Conservation (phyloP, 1,140 invertebrate genomes). For the Hyles euphorbiae region DNA sequence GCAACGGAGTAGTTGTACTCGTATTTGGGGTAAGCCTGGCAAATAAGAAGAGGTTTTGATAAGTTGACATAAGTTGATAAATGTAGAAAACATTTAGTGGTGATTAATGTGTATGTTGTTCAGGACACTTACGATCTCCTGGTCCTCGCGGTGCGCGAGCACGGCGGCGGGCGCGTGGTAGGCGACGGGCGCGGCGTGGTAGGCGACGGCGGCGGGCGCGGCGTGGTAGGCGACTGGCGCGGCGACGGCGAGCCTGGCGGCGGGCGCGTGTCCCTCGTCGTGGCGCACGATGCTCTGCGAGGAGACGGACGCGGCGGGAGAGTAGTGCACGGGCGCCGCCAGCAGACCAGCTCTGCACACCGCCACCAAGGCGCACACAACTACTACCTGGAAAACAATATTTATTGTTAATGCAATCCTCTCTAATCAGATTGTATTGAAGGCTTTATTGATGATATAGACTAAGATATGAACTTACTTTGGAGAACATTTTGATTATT, state of each 20-base stretch:
- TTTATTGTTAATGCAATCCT: not conserved
- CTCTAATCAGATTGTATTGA: not conserved
- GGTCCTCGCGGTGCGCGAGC: slow-evolving; percentile 8
- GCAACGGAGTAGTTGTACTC: slow-evolving; percentile 66
- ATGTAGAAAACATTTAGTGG: too few species aligned
- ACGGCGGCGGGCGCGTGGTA: too few species aligned
- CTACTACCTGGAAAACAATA: slow-evolving; percentile 33
- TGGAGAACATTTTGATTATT: slow-evolving; percentile 27
- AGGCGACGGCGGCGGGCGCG: too few species aligned
- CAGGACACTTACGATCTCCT: slow-evolving; percentile 4
- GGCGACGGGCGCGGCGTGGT: too few species aligned
- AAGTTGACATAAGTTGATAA: too few species aligned
- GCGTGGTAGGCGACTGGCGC: too few species aligned
- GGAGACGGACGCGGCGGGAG: slow-evolving; percentile 4
- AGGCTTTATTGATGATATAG: too few species aligned
- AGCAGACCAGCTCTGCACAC: slow-evolving; percentile 42
- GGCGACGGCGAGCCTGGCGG: too few species aligned
- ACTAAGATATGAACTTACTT: slow-evolving; percentile 16
- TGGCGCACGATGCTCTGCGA: too few species aligned
- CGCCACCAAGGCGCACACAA: slow-evolving; percentile 39
- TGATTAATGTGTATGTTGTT: too few species aligned
- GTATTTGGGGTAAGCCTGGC: slow-evolving; percentile 51
- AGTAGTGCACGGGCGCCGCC: slow-evolving; percentile 37
- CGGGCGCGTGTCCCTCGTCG: too few species aligned
- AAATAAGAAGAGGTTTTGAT: not conserved